These are phyloP conservation scores for Gymnoscelis rufifasciata DNA, from an alignment of 2,888 invertebrate genomes.

Conservation along the genomic window DNA sequence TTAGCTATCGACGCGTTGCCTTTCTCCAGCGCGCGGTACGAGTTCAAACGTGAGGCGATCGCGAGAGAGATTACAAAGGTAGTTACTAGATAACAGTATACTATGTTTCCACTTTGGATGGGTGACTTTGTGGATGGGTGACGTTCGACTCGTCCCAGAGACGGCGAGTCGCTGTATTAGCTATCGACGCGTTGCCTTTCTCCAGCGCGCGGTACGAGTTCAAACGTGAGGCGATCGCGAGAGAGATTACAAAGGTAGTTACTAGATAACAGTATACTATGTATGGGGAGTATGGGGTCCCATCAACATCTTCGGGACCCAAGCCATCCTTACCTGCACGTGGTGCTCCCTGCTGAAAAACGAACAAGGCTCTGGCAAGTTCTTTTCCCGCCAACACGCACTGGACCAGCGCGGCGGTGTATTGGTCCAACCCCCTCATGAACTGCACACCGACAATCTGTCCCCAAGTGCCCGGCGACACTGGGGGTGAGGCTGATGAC, in stretches of 20 bases:
- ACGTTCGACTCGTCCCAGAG: conserved; percentile 84
- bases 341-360: too few relatives aligned
- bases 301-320: too few relatives aligned
- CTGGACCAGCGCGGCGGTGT: too few relatives aligned
- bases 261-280: too few relatives aligned
- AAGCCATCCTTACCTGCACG: too few relatives aligned
- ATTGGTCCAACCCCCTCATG: too few relatives aligned
- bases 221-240: background rate
- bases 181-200: conserved; percentile 92
- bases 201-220: conserved; percentile 40
- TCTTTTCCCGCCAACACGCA: too few relatives aligned
- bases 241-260: conserved; percentile 9
- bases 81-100: background rate
- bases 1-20: conserved; percentile 94
- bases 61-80: background rate
- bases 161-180: conserved; percentile 85
- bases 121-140: conserved; percentile 35
- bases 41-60: conserved; percentile 62
- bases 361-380: too few relatives aligned
- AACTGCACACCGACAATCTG: too few relatives aligned
- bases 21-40: conserved; percentile 73
- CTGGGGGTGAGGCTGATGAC: too few relatives aligned
- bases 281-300: too few relatives aligned
- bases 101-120: conserved; percentile 52
- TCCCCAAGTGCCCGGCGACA: too few relatives aligned